Evolutionary conservation across 2,888 invertebrate species (phyloP), one percentile per base, ranked within the genome.

Genomic region (Glaucopsyche alexis): DNA sequence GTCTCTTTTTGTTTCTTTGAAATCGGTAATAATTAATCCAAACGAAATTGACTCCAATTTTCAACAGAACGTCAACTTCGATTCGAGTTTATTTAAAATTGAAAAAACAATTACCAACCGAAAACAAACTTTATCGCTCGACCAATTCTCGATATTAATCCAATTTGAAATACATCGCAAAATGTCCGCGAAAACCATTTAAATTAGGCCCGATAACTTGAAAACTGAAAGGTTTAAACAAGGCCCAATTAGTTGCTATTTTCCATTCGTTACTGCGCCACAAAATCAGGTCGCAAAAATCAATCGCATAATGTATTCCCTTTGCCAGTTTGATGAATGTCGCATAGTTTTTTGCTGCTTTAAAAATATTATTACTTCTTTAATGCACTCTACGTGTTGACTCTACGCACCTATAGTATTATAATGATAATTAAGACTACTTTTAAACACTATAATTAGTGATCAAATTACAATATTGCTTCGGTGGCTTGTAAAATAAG

Each of bases 201-300:
- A 91, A 92, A 91, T 91, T 91, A 91, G 87, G 85, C 83, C 80
- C 88, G 88, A 88, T 89, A 89, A 90, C 91, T 92, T 87, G 88
- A 86, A 86, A 89, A 88, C 84, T 84, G 84, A 89, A 88, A 86
- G 88, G 86, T 60, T 88, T 90, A 87, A 85, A 86, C 85, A 88
- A 86, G 84, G 81, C 87, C 90, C 92, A 93, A 93, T 93, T 92
- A 92, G 89, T 87, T 89, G 89, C 89, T 91, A 92, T 91, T 92
- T 92, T 85, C 84, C 90, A 91, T 91, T 80, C 87, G 81, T 79
- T 84, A 85, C 79, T 76, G 81, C 83, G 78, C 83, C 82, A 81
- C 80, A 82, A 82, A 89, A 89, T 82, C 87, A 83, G 89, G 88
- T 87, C 87, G 85, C 79, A 76, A 75, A 80, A 81, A 86, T 85